Evolutionary conservation across 2,797 vertebrate species (phyloP), one percentile per base, ranked within the genome.

Genomic region (Oreonectes daqikongensis): DNA sequence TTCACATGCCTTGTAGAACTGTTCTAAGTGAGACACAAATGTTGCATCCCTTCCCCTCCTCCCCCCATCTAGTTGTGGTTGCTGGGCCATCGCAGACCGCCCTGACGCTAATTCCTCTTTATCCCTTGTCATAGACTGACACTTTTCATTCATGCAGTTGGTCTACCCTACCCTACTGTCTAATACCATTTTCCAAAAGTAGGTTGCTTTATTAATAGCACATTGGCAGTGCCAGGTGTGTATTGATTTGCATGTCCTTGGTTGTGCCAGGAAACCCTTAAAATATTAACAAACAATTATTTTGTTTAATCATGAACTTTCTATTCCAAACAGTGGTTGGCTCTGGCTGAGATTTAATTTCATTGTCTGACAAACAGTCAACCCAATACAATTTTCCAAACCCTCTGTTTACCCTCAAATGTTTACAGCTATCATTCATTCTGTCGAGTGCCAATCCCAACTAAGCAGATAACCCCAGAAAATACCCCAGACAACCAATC

Each of bases 171-270:
- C 3, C 50, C 52, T 55, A 68, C 15, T 2, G 6, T 44, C 61
- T 32, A 0, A 1, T 57, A n/a, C 42, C 20, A 24, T n/a, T 72
- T 61, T 63, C 63, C 59, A 52, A 53, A 69, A 69, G 50, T 69
- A 75, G 35, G 48, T 68, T 71, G 61, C 30, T 42, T 75, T 65
- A 75, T 66, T 73, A 82, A 79, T 69, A 77, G 72, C 60, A 20
- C 60, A 28, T 69, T 82, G 83, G 76, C 77, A 63, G 66, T 67
- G 70, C n/a, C 75, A 80, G 75, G 75, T 80, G 79, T 77, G 18
- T 60, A 52, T 72, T 78, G 20, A 73, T 69, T 69, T 42, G 69
- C 50, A 61, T 64, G 35, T 75, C 40, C 38, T 60, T 30, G 10
- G 15, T 35, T 3, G 2, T 77, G 63, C 48, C 26, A 38, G 63